Evolutionary conservation across 2,797 vertebrate genomes (phyloP).

Genomic region (Tokudaia muenninki): DNA sequence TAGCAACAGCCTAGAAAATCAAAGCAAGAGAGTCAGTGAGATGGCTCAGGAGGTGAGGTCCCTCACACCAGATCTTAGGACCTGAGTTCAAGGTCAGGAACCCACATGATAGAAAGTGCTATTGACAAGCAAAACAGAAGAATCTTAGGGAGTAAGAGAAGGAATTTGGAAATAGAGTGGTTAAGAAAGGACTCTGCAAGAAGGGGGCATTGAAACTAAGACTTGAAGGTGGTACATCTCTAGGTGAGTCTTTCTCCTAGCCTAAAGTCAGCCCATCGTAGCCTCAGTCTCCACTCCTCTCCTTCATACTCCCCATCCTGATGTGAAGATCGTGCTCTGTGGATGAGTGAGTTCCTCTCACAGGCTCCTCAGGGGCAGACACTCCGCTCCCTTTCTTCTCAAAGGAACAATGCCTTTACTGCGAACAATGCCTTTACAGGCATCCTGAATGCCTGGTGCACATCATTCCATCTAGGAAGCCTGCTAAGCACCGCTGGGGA

Average conservation of each 20-base stretch:
- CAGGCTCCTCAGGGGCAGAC: neutral
- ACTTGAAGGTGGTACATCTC: neutral
- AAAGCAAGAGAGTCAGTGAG: neutral
- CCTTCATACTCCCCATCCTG: neutral
- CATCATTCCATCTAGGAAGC: neutral
- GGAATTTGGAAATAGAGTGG: conserved; percentile 5
- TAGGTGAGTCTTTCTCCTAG: neutral
- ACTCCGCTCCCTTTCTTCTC: conserved; percentile 16
- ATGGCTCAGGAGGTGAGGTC: neutral
- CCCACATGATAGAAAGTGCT: neutral
- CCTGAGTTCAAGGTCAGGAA: neutral
- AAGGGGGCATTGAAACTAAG: neutral
- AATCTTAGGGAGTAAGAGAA: neutral
- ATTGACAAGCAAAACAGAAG: conserved; percentile 3
- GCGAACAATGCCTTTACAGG: conserved; percentile 20
- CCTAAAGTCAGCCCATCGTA: neutral
- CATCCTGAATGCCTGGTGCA: neutral
- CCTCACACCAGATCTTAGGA: neutral
- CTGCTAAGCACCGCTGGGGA: neutral
- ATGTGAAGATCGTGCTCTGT: neutral
- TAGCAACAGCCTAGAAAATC: neutral
- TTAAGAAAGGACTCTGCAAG: neutral
- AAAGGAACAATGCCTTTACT: conserved; percentile 1
- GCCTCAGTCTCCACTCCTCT: neutral
- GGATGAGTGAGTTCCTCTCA: conserved; percentile 3